These are phyloP conservation scores for Xylota segnis DNA, from an alignment of 2,888 invertebrate species.

Conservation along the genomic window DNA sequence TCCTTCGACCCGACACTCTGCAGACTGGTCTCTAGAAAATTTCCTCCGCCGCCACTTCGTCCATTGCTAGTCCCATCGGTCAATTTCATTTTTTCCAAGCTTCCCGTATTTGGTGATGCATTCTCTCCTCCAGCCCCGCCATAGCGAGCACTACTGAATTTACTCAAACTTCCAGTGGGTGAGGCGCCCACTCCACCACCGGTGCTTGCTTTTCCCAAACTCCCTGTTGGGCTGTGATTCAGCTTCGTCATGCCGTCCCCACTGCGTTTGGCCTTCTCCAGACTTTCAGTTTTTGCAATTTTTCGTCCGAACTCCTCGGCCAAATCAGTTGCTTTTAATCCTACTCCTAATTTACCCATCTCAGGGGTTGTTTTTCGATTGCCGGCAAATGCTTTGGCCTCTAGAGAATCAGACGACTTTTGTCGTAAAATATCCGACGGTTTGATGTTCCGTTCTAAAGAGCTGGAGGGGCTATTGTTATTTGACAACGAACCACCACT, in stretches of 20 bases:
- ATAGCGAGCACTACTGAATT: constrained; percentile 77
- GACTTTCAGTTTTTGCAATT: constrained; percentile 83
- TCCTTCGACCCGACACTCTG: constrained; percentile 84
- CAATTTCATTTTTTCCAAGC: constrained; percentile 81
- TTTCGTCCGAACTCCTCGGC: constrained; percentile 84
- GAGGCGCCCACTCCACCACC: constrained; percentile 80
- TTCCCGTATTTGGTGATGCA: constrained; percentile 80
- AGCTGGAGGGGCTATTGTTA: constrained; percentile 82
- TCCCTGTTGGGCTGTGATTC: constrained; percentile 82
- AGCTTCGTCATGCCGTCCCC: constrained; percentile 78
- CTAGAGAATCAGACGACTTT: constrained; percentile 84
- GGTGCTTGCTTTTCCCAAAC: constrained; percentile 81
- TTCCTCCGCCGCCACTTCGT: constrained; percentile 54
- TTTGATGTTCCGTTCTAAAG: constrained; percentile 84
- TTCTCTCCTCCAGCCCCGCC: constrained; percentile 81
- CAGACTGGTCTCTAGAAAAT: constrained; percentile 76
- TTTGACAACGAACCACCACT: constrained; percentile 79
- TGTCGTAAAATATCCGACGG: constrained; percentile 84
- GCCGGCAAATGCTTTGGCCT: constrained; percentile 82
- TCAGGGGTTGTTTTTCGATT: constrained; percentile 84
- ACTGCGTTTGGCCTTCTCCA: constrained; percentile 82
- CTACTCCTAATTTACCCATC: constrained; percentile 80
- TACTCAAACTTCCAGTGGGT: constrained; percentile 83
- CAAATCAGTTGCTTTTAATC: constrained; percentile 81
- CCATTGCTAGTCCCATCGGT: constrained; percentile 68